Base-by-base conservation (phyloP, 2,888 invertebrate species). In the Epinotia demarniana region DNA sequence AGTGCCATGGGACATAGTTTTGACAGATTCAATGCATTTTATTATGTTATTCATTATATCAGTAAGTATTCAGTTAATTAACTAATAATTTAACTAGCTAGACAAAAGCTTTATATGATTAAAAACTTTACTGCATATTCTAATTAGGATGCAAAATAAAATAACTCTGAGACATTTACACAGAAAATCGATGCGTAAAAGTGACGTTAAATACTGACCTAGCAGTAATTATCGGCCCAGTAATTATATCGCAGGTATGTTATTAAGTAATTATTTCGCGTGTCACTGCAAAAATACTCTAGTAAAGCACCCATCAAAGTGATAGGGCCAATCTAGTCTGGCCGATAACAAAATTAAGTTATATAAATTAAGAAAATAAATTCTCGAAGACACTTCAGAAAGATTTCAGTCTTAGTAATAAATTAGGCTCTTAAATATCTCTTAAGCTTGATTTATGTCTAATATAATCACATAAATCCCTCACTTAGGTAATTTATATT, bases 381-480 rank as follows among this genome's bases (percentile, higher is more conserved):
- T 60, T 60, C 46, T 69, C 43, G 6, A 27, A 66, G 53, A 33
- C 55, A 70, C 53, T n/a, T 49, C 5, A 63, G 43, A 43, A 18
- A 53, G n/a, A 33, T 18, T 33, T 49, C 13, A 61, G 53, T 3
- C 33, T 49, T 2, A 61, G 49, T 75, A 53, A 67, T 73, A 63
- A 76, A 66, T 77, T 72, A 76, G 58, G 62, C 16, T 66, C 46
- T 53, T 60, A 61, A 61, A 53, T 18, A 60, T 27, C 27, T 49
- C 49, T 49, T 49, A 43, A 46, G 43, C 23, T 23, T 19, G 43
- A 57, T 55, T 67, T 55, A 33, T 9, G 39, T 57, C 57, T 39
- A 55, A 57, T 57, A 57, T 33, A 68, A 57, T 68, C 57, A 39
- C n/a, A 58, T 33, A 19, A 68, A 68, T 57, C 68, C 11, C 68